phyloP scores from a whole-genome alignment of 2,113 vertebrate genomes.

The Seriola aureovittata region DNA sequence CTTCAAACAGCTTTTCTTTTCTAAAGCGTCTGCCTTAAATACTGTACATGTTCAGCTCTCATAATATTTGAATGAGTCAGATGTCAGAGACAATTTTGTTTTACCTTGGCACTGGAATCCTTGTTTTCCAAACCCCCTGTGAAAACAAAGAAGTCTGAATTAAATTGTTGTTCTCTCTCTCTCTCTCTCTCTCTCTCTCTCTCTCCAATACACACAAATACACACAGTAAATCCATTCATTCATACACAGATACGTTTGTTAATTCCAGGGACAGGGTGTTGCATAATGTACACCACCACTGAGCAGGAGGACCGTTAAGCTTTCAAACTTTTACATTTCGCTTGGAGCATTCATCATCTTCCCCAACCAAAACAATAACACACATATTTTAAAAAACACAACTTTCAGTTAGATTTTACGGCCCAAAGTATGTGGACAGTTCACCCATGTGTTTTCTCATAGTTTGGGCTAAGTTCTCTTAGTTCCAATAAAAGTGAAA shows the following conservation, averaged over 20 bases:
- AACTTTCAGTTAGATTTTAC: not conserved
- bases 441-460: not conserved
- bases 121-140: slow-evolving; percentile 89
- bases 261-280: not conserved
- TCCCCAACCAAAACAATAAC: not conserved
- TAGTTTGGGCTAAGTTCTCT: not conserved
- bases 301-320: not conserved
- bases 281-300: not conserved
- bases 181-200: not conserved
- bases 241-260: not conserved
- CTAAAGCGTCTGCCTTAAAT: not conserved
- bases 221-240: slow-evolving; percentile 9
- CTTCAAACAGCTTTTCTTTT: not conserved
- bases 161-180: slow-evolving; percentile 14
- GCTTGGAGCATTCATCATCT: not conserved
- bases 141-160: slow-evolving; percentile 53
- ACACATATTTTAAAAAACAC: not conserved
- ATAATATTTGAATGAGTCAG: slow-evolving; percentile 27
- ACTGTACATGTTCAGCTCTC: not conserved
- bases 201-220: not conserved
- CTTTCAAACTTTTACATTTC: not conserved
- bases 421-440: not conserved
- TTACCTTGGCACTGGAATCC: slow-evolving; percentile 91
- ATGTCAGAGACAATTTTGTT: not conserved
- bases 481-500: not conserved